Evolutionary conservation across 1,140 invertebrate genomes (phyloP).

Genomic region (Mya arenaria): DNA sequence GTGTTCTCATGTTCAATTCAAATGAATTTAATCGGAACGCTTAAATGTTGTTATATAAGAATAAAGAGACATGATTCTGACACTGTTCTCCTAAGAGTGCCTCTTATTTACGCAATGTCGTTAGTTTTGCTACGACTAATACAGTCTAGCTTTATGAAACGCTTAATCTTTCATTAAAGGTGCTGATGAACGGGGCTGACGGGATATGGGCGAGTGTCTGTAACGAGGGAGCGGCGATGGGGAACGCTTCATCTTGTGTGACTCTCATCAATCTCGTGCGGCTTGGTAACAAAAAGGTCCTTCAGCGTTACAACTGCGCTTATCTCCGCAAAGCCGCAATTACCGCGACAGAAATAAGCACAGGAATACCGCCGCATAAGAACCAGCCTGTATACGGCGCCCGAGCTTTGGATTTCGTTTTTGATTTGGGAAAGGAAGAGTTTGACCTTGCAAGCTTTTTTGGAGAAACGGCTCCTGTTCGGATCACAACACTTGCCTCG

Average conservation of each 20-base stretch:
- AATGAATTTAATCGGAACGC: too few species aligned
- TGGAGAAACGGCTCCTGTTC: conserved; percentile 2
- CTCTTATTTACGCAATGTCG: too few species aligned
- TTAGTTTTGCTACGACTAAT: too few species aligned
- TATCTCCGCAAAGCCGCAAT: conserved; percentile 33
- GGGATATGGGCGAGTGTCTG: conserved; percentile 21
- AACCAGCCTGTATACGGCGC: conserved; percentile 23
- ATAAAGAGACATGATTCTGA: too few species aligned
- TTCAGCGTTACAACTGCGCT: conserved; percentile 12
- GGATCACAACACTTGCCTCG: conserved; percentile 14
- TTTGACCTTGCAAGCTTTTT: conserved; percentile 23
- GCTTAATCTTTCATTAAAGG: too few species aligned
- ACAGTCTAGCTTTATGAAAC: too few species aligned
- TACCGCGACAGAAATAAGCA: conserved; percentile 3
- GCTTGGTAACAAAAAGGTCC: conserved; percentile 26
- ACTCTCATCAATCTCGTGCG: conserved; percentile 13
- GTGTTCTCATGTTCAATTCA: too few species aligned
- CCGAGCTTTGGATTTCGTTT: conserved; percentile 19
- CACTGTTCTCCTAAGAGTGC: too few species aligned
- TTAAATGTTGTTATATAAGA: too few species aligned
- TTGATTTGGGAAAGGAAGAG: conserved; percentile 14
- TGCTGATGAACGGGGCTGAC: neutral
- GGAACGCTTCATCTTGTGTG: conserved; percentile 17
- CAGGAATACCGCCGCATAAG: neutral
- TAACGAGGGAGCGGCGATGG: conserved; percentile 12